phyloP scores from a whole-genome alignment of 2,113 vertebrate genomes.

The Dermatemys mawii region DNA sequence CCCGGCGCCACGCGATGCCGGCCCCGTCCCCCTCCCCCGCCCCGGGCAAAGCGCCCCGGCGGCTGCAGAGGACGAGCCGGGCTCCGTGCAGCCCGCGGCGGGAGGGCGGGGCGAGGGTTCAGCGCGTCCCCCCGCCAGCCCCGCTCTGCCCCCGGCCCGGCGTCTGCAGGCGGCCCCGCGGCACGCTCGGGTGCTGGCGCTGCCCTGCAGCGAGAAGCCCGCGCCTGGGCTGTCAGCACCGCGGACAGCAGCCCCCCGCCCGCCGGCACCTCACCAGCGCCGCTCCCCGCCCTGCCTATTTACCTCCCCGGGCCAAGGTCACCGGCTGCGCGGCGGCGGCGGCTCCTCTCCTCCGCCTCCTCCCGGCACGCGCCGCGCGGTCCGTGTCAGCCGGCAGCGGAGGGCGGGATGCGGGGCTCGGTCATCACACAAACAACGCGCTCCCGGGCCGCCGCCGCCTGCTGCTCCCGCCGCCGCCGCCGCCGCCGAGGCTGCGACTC shows the following conservation, averaged over 20 bases:
- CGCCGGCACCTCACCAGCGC: neutral
- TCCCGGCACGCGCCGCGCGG: slow-evolving; percentile 56
- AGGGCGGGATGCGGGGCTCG: slow-evolving; percentile 64
- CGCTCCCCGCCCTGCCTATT: neutral
- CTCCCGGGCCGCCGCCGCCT: slow-evolving; percentile 23
- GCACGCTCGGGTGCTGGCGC: neutral
- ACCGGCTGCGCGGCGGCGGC: slow-evolving; percentile 52
- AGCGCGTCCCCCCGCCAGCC: neutral
- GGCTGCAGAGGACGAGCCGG: neutral
- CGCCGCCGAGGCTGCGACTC: slow-evolving; percentile 55
- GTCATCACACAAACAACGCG: slow-evolving; percentile 71
- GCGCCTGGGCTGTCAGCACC: slow-evolving; percentile 21
- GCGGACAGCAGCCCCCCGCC: neutral
- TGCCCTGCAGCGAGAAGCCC: neutral
- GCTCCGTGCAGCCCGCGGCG: neutral
- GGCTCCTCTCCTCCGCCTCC: slow-evolving; percentile 27
- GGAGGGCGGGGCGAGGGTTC: neutral
- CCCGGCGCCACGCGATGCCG: slow-evolving; percentile 9
- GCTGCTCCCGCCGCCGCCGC: neutral
- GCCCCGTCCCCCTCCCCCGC: slow-evolving; percentile 15
- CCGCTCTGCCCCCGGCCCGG: neutral
- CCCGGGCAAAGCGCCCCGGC: slow-evolving; percentile 24
- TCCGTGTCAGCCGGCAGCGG: slow-evolving; percentile 73
- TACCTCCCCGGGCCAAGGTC: slow-evolving; percentile 82
- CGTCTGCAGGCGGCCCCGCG: neutral